Percentiles rank a stretch among this genome's conserved stretches.
phyloP scores from a whole-genome alignment of 2,113 vertebrate genomes.

The Micronycteris hirsuta region DNA sequence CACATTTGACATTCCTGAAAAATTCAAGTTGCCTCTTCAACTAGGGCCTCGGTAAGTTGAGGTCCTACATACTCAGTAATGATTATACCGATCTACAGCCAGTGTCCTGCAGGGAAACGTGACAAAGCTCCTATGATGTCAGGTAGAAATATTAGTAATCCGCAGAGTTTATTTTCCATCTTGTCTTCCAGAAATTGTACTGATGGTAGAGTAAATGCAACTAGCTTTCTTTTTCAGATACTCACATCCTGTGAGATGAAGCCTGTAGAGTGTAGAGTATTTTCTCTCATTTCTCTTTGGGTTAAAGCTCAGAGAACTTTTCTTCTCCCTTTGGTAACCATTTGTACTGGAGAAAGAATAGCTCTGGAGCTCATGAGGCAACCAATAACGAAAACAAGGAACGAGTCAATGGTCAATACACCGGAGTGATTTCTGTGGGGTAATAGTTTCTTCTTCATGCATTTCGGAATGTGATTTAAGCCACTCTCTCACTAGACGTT shows the following conservation, averaged over 20 bases:
- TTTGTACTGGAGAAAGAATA: background rate
- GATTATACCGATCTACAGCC: background rate
- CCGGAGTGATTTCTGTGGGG: background rate
- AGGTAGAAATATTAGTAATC: background rate
- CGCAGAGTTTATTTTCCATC: background rate
- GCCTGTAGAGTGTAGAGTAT: background rate
- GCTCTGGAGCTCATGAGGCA: background rate
- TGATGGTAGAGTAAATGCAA: background rate
- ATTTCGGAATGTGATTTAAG: background rate
- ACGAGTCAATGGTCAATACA: background rate
- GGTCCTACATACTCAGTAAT: background rate
- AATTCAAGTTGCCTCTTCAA: background rate
- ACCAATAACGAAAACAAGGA: background rate
- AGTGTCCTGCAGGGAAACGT: background rate
- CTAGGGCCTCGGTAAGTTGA: background rate
- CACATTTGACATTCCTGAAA: background rate
- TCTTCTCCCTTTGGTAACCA: background rate
- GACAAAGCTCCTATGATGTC: background rate
- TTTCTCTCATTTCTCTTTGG: slow-evolving; percentile 12
- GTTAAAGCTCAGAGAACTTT: background rate
- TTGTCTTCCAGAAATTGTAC: background rate
- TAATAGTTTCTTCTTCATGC: background rate
- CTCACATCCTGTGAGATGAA: background rate
- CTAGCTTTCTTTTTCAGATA: background rate
- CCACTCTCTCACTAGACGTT: background rate